Evolutionary conservation across 2,113 vertebrate species (phyloP).

Genomic region (Zosterops japonicus): DNA sequence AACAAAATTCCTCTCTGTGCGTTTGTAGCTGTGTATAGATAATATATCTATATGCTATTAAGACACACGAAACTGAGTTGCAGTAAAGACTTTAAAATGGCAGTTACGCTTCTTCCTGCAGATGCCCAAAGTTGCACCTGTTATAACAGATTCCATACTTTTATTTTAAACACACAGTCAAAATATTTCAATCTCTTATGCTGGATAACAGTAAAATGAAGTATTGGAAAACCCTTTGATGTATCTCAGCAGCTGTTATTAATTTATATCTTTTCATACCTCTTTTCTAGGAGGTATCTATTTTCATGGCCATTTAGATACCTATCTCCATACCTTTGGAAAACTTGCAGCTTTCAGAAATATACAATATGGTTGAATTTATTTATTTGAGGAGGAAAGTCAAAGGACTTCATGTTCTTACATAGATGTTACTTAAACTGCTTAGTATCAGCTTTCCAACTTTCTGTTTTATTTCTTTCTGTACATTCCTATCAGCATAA

Average conservation of each 20-base stretch:
- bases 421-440: background rate
- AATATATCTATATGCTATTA: background rate
- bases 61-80: background rate
- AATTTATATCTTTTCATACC: background rate
- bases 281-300: background rate
- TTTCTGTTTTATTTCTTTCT: background rate
- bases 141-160: background rate
- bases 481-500: fast-evolving
- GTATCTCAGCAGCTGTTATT: background rate
- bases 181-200: background rate
- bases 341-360: background rate
- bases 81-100: background rate
- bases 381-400: background rate
- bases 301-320: background rate
- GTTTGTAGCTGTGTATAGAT: background rate
- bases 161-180: background rate
- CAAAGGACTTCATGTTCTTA: background rate
- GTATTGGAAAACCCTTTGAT: background rate
- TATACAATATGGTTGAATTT: background rate
- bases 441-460: background rate
- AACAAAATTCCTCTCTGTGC: background rate
- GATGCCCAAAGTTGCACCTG: background rate
- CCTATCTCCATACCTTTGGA: background rate
- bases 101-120: background rate
- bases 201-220: background rate